Evolutionary conservation across 1,140 invertebrate species (phyloP).

Genomic region (Hypsibius dujardini): DNA sequence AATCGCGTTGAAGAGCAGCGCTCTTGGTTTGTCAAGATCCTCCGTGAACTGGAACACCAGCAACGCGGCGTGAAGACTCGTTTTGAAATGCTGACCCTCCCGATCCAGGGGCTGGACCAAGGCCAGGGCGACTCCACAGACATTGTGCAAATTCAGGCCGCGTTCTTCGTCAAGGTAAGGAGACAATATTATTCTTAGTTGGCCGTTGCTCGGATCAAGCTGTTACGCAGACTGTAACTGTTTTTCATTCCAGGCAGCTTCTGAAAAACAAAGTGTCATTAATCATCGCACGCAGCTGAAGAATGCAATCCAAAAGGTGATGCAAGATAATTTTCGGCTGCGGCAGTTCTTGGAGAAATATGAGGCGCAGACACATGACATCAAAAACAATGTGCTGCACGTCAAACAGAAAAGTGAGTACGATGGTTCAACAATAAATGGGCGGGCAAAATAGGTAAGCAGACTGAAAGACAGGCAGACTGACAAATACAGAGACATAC

Average conservation of each 20-base stretch:
- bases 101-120: slow-evolving; percentile 4
- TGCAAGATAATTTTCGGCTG: slow-evolving; percentile 12
- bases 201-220: background rate
- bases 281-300: background rate
- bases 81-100: background rate
- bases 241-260: background rate
- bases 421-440: too few relatives aligned
- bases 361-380: background rate
- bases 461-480: too few relatives aligned
- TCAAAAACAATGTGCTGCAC: background rate
- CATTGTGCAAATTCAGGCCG: slow-evolving; percentile 9
- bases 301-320: background rate
- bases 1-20: slow-evolving; percentile 13
- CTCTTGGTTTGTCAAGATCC: slow-evolving; percentile 10
- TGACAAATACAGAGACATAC: too few relatives aligned
- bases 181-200: background rate
- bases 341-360: slow-evolving; percentile 6
- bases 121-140: background rate
- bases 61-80: slow-evolving; percentile 12
- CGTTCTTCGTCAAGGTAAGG: slow-evolving; percentile 4
- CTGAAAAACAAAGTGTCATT: background rate
- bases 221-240: background rate
- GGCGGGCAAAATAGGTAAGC: too few relatives aligned
- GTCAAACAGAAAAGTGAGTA: background rate
- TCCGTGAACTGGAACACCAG: background rate